Evolutionary conservation across 2,113 vertebrate species (phyloP).

Genomic region (Edolisoma coerulescens): DNA sequence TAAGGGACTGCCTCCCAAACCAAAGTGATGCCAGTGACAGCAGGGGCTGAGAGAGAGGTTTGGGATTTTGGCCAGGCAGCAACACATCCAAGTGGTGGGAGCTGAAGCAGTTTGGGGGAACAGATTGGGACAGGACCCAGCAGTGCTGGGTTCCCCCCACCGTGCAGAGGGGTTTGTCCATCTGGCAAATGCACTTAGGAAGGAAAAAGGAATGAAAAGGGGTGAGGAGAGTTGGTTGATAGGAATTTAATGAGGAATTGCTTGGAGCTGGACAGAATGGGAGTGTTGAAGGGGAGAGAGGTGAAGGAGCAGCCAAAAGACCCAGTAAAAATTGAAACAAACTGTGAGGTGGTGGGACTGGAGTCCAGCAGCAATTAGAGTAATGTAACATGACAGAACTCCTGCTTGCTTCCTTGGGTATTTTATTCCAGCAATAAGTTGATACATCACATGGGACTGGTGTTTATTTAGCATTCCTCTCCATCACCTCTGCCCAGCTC

Average conservation of each 20-base stretch:
- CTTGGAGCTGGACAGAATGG: neutral
- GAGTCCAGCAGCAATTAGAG: slow-evolving; percentile 38
- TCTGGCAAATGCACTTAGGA: neutral
- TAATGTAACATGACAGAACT: slow-evolving; percentile 50
- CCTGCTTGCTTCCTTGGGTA: slow-evolving; percentile 9
- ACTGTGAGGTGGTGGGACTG: neutral
- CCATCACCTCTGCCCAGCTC: slow-evolving; percentile 16
- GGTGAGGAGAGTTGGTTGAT: neutral
- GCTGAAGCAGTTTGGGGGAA: neutral
- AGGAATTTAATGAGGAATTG: slow-evolving; percentile 16
- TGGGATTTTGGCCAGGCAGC: neutral
- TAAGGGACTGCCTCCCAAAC: neutral
- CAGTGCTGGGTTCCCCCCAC: too few relatives aligned
- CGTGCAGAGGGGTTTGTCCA: neutral
- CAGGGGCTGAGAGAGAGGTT: neutral
- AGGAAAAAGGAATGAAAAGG: neutral
- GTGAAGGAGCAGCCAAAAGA: slow-evolving; percentile 24
- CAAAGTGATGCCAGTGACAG: neutral
- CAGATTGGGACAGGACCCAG: neutral
- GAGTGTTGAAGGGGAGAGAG: slow-evolving; percentile 11
- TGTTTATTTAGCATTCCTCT: slow-evolving; percentile 51
- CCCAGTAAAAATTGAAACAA: slow-evolving; percentile 34
- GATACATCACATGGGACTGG: slow-evolving; percentile 43
- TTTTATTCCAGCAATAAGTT: slow-evolving; percentile 39
- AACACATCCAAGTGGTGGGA: neutral